Conservation (phyloP, 2,797 vertebrate species). For the Siniperca undulata region DNA sequence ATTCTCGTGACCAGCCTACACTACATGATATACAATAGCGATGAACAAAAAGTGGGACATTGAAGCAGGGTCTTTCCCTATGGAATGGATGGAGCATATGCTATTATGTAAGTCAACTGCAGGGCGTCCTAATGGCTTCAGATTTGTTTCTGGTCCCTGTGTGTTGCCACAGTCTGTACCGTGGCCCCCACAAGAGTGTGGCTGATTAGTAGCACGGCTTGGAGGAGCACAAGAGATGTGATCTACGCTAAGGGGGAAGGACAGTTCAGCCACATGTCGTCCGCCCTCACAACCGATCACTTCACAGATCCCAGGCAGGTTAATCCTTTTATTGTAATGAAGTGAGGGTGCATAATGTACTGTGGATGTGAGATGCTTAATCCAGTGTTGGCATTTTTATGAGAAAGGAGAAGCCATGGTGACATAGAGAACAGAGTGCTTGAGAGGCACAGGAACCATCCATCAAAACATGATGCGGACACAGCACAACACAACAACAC, state of each 20-base stretch:
- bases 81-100: conserved; percentile 53
- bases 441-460: conserved; percentile 55
- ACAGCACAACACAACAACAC: conserved; percentile 63
- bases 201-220: conserved; percentile 69
- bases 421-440: conserved; percentile 59
- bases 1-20: conserved; percentile 2
- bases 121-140: conserved; percentile 63
- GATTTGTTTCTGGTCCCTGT: conserved; percentile 62
- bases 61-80: conserved; percentile 30
- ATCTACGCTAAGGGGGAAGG: conserved; percentile 72
- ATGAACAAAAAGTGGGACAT: conserved; percentile 51
- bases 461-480: conserved; percentile 77
- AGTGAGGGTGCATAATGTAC: conserved; percentile 80
- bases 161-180: conserved; percentile 29
- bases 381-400: conserved; percentile 80
- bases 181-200: conserved; percentile 30
- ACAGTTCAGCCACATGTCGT: conserved; percentile 67
- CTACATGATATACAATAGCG: background rate
- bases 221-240: conserved; percentile 58
- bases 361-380: conserved; percentile 78
- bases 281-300: conserved; percentile 65
- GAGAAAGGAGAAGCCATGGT: conserved; percentile 71
- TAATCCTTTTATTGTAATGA: conserved; percentile 90
- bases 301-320: conserved; percentile 72
- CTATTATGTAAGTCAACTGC: conserved; percentile 70